Evolutionary conservation across 2,888 invertebrate species (phyloP), one percentile per base, ranked within the genome.

Genomic region (Pterobdella sp.): DNA sequence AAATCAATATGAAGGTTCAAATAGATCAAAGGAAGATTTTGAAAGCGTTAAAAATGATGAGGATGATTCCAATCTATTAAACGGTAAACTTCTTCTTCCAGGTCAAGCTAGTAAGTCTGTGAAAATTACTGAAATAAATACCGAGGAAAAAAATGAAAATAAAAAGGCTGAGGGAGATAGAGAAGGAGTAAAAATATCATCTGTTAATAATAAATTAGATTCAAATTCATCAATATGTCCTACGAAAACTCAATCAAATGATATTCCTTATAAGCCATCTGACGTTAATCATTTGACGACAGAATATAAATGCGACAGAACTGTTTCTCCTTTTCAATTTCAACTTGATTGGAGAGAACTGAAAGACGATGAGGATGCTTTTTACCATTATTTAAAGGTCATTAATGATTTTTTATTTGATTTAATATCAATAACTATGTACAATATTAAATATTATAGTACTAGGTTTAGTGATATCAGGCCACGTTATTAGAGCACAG

Each of bases 301-400:
- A 49, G 14, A 49, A 18, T 49, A n/a, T 49, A 49, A 49, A 49
- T 49, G 14, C n/a, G 52, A 18, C 14, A 49, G n/a, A 14, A 49
- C 52, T n/a, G 14, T n/a, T n/a, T n/a, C 79, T 56, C 81, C 82
- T 0, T 80, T 78, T 56, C 81, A 82, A 76, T 82, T 82, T 70
- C 81, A 81, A 73, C 74, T 80, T 49, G 81, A 81, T 72, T 82
- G 80, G 77, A 80, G 80, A 75, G 70, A 76, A 31, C 74, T 82
- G 31, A 81, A 80, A 72, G 76, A 78, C 69, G 76, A 80, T 42
- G 72, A 75, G 3, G 76, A 79, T 18, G 74, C 77, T 7, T 80
- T 82, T 73, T 80, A 79, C 75, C 71, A 78, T 35, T 82, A 82
- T 76, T 78, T 82, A 56, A 80, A 80, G 79, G 82, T 82, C 7